Conservation (phyloP, 53 echinoderm and acorn worm genomes). For the Astropecten irregularis region DNA sequence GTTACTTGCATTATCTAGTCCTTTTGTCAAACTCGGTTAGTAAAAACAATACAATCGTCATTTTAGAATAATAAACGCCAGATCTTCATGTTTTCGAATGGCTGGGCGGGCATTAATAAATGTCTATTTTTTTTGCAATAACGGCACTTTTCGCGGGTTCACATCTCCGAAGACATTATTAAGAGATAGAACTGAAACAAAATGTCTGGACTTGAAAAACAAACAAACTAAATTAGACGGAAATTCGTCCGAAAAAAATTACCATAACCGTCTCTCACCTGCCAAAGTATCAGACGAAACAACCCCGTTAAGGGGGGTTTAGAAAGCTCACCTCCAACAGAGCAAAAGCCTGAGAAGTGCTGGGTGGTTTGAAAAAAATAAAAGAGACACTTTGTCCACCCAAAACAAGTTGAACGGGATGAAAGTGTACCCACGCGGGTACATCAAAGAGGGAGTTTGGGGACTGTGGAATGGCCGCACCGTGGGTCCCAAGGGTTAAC, state of each 20-base stretch:
- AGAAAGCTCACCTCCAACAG: neutral
- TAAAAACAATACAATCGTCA: neutral
- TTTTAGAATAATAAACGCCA: neutral
- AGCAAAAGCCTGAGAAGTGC: no score
- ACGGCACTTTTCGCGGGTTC: neutral
- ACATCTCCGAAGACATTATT: no score
- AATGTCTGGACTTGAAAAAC: neutral
- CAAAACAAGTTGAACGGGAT: neutral
- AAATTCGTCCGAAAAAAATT: neutral
- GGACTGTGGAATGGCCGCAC: conserved; percentile 20
- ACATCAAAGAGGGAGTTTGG: conserved; percentile 28
- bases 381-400: neutral
- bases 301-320: neutral
- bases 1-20: neutral
- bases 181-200: neutral
- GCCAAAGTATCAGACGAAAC: neutral
- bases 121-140: neutral
- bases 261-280: conserved; percentile 39
- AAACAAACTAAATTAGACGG: neutral
- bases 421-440: neutral
- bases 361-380: conserved; percentile 2
- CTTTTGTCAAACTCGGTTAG: neutral
- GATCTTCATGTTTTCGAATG: no score
- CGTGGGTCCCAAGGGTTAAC: conserved; percentile 1
- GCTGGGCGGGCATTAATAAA: neutral